Evolutionary conservation across 2,888 invertebrate species (phyloP), one percentile per base, ranked within the genome.

Genomic region (Zele albiditarsus): DNA sequence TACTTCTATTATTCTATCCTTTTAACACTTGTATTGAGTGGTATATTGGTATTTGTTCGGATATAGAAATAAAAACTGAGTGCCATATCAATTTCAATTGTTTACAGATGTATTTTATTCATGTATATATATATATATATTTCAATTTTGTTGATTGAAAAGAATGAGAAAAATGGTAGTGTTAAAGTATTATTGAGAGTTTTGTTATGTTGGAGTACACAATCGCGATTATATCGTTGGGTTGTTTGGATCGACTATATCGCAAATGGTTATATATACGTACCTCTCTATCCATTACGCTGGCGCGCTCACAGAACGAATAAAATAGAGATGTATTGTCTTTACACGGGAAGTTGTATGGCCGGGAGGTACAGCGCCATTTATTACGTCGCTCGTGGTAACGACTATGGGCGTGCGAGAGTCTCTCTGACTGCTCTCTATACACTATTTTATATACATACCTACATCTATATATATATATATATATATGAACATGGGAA

Each of bases 311-410:
- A 78, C 57, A 71, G 53, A 74, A 71, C 74, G 83, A 83, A 84
- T 85, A 85, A 85, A 84, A 85, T 85, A 85, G 83, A 85, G 86
- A 85, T 81, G 85, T 86, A 83, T 84, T 85, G 83, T 83, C 83
- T 83, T 83, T 82, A 78, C 81, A 83, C 79, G 80, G 82, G 81
- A 80, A 84, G 84, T 82, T 82, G 83, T 80, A 81, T 75, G 79
- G 74, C 79, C 74, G 71, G 74, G 58, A 79, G 79, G 78, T 76
- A 79, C 77, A 79, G 71, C 76, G 80, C 75, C 82, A 82, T 84
- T 84, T 84, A 84, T 81, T 79, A 79, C 84, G 58, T 73, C 58
- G 65, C 71, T 72, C 58, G 73, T 66, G 74, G 74, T 69, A 74
- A 74, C 74, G 68, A 69, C 74, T 69, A 69, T 68, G 68, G 69